Evolutionary conservation across 2,888 invertebrate species (phyloP).

Genomic region (Tetranychus piercei): DNA sequence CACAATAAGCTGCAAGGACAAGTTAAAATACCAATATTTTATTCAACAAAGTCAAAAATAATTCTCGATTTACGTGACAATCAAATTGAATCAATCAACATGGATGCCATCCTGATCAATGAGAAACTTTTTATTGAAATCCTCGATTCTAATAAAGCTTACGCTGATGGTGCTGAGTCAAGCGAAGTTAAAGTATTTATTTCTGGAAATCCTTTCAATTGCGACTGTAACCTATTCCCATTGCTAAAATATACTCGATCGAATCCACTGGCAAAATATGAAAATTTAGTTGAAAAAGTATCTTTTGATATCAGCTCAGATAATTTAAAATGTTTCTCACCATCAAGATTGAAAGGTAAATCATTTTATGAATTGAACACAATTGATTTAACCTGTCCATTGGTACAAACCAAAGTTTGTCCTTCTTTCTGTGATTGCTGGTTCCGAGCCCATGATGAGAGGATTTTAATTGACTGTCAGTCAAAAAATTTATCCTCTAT

Average conservation of each 20-base stretch:
- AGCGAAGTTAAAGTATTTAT: constrained; percentile 18
- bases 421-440: constrained; percentile 19
- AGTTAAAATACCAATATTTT: constrained; percentile 19
- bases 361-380: background rate
- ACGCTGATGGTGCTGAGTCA: background rate
- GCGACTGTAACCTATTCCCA: constrained; percentile 21
- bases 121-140: constrained; percentile 12
- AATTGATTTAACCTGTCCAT: constrained; percentile 14
- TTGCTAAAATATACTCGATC: constrained; percentile 20
- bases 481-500: constrained; percentile 4
- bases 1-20: constrained; percentile 22
- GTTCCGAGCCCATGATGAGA: constrained; percentile 17
- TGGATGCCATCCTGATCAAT: constrained; percentile 15
- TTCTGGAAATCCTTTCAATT: constrained; percentile 20
- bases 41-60: constrained; percentile 16
- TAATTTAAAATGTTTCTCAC: constrained; percentile 17
- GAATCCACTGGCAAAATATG: background rate
- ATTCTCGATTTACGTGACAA: constrained; percentile 19
- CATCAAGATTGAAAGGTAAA: background rate
- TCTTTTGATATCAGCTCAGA: constrained; percentile 17
- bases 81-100: constrained; percentile 16
- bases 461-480: constrained; percentile 21
- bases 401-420: constrained; percentile 19
- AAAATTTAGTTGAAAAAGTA: constrained; percentile 13
- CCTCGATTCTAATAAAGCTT: background rate